phyloP scores from a whole-genome alignment of 2,113 vertebrate genomes.

The Thalassoma bifasciatum region DNA sequence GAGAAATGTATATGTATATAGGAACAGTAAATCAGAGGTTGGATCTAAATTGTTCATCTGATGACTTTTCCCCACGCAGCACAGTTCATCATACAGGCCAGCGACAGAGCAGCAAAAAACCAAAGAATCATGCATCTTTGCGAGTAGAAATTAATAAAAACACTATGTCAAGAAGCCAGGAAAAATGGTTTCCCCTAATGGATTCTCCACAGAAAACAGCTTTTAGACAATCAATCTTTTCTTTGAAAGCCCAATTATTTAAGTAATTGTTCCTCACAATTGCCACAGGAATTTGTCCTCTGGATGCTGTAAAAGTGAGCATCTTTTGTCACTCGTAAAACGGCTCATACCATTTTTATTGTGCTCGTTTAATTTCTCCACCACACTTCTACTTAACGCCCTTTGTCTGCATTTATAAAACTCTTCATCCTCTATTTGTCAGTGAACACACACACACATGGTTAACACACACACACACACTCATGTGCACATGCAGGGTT shows the following conservation, averaged over 20 bases:
- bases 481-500: slow-evolving; percentile 4
- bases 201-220: slow-evolving; percentile 87
- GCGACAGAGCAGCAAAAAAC: slow-evolving; percentile 73
- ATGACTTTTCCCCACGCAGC: slow-evolving; percentile 67
- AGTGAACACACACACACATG: slow-evolving; percentile 25
- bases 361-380: slow-evolving; percentile 75
- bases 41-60: slow-evolving; percentile 79
- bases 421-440: slow-evolving; percentile 73
- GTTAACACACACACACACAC: slow-evolving; percentile 1
- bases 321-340: slow-evolving; percentile 81
- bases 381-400: slow-evolving; percentile 66
- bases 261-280: slow-evolving; percentile 86
- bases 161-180: slow-evolving; percentile 83
- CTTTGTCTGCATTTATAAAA: slow-evolving; percentile 73
- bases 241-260: slow-evolving; percentile 85
- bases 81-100: slow-evolving; percentile 79
- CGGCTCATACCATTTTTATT: slow-evolving; percentile 77
- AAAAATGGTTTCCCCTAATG: slow-evolving; percentile 86
- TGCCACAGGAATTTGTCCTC: slow-evolving; percentile 84
- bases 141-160: slow-evolving; percentile 85
- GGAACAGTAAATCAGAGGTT: slow-evolving; percentile 75
- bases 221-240: slow-evolving; percentile 87
- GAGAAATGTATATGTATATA: slow-evolving; percentile 60
- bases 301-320: slow-evolving; percentile 82
- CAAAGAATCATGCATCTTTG: slow-evolving; percentile 84